These are phyloP conservation scores for Clusia tigrina DNA, from an alignment of 2,888 invertebrate genomes.

Conservation along the genomic window DNA sequence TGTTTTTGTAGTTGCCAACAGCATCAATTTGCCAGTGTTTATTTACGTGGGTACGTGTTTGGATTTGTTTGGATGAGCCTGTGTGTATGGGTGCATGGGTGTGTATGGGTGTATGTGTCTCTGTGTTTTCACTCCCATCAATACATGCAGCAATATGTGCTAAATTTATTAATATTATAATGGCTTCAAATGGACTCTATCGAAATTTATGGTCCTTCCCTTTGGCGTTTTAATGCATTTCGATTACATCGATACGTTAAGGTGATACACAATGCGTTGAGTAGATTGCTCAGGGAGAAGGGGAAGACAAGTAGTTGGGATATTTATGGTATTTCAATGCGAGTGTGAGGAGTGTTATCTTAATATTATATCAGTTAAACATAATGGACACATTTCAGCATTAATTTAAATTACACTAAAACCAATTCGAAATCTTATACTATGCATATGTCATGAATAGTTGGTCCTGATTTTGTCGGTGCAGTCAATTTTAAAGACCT, in stretches of 20 bases:
- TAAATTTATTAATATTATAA: conserved; percentile 47
- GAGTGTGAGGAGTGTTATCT: no score
- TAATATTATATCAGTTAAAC: no score
- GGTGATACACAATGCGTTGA: no score
- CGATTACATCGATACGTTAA: conserved; percentile 29
- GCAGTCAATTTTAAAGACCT: no score
- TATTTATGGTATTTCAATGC: no score
- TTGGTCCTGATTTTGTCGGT: no score
- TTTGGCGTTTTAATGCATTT: conserved; percentile 39
- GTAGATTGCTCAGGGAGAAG: no score
- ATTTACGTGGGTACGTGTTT: not conserved
- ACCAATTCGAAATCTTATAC: no score
- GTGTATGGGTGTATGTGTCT: not conserved
- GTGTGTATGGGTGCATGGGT: not conserved
- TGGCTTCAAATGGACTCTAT: conserved; percentile 43
- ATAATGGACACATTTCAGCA: no score
- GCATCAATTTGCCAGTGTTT: conserved; percentile 1
- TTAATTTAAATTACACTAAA: no score
- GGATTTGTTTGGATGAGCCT: not conserved
- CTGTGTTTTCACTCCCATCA: not conserved
- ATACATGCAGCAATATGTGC: conserved; percentile 7
- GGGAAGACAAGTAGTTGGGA: no score
- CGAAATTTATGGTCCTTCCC: conserved; percentile 37
- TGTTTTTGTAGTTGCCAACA: conserved; percentile 1
- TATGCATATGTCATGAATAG: no score